A percentile compares a stretch with the other conserved stretches of the same genome.
phyloP scores from a whole-genome alignment of 2,797 vertebrate species.

The Acanthurus lineatus region DNA sequence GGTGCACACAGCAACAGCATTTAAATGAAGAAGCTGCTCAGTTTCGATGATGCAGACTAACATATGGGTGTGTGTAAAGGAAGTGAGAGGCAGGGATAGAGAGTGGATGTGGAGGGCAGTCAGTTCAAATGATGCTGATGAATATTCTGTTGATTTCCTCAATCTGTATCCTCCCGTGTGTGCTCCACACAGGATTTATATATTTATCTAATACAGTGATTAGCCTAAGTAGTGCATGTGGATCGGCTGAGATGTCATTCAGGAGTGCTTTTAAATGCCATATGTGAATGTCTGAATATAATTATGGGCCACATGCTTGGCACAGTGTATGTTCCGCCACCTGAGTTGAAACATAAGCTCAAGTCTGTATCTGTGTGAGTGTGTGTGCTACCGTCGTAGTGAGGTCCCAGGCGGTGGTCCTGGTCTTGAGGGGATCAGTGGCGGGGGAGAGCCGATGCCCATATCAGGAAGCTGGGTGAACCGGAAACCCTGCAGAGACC shows the following conservation, averaged over 20 bases:
- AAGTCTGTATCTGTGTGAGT: conserved; percentile 8
- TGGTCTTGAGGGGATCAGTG: conserved; percentile 93
- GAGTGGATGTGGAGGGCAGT: conserved; percentile 4
- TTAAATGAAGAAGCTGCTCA: conserved; percentile 65
- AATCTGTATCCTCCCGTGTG: background rate
- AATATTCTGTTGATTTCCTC: conserved; percentile 26
- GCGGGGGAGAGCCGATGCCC: conserved; percentile 95
- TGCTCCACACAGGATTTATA: conserved; percentile 2
- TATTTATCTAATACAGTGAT: conserved; percentile 14
- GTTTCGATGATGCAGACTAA: conserved; percentile 51
- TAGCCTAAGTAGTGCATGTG: background rate
- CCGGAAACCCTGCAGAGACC: conserved; percentile 90
- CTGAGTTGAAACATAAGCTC: background rate
- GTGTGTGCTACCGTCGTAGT: conserved; percentile 89
- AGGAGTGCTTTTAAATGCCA: conserved; percentile 4
- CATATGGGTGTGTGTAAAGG: conserved; percentile 34
- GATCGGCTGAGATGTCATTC: conserved; percentile 9
- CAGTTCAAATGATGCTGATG: conserved; percentile 44
- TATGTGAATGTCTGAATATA: conserved; percentile 3
- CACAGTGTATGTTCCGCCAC: background rate
- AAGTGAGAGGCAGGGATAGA: conserved; percentile 7
- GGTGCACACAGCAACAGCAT: conserved; percentile 62
- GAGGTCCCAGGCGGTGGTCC: conserved; percentile 93
- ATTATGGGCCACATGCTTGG: conserved; percentile 1
- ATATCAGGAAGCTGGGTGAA: conserved; percentile 99